Percentiles rank a stretch among this genome's conserved stretches.
Evolutionary conservation across 2,797 vertebrate species (phyloP).

Genomic region (Macropodus opercularis): DNA sequence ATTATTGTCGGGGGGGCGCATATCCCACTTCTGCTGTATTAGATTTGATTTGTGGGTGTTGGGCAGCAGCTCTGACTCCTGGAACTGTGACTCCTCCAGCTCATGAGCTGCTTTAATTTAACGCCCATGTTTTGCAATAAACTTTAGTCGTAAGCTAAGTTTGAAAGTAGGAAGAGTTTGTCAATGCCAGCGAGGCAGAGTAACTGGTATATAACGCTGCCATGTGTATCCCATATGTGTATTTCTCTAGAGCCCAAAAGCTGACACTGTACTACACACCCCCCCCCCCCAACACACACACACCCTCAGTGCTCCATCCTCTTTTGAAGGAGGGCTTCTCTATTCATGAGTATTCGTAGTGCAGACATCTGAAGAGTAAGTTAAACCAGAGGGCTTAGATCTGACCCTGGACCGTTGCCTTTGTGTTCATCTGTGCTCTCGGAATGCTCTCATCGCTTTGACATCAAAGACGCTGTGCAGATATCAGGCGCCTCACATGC

Average conservation of each 20-base stretch:
- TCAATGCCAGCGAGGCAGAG: constrained; percentile 14
- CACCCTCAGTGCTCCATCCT: constrained; percentile 32
- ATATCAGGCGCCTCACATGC: constrained; percentile 39
- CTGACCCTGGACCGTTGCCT: constrained; percentile 45
- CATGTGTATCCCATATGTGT: constrained; percentile 48
- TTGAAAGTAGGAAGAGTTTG: not conserved
- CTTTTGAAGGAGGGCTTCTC: constrained; percentile 45
- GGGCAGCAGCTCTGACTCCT: too few species aligned
- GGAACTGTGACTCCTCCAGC: too few species aligned
- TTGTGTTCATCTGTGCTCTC: constrained; percentile 49
- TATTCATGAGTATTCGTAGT: constrained; percentile 34
- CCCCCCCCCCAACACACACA: too few species aligned
- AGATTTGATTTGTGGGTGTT: too few species aligned
- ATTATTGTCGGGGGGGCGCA: too few species aligned
- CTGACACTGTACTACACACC: constrained; percentile 14
- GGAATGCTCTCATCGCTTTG: constrained; percentile 52
- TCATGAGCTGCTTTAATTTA: too few species aligned
- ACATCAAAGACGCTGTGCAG: constrained; percentile 55
- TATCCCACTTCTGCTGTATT: too few species aligned
- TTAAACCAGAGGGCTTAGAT: constrained; percentile 51
- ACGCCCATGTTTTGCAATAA: too few species aligned
- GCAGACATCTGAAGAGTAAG: constrained; percentile 59
- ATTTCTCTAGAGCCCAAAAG: constrained; percentile 41
- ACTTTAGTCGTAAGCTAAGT: too few species aligned
- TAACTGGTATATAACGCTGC: not conserved